Conservation (phyloP, 2,888 invertebrate genomes). For the Diplolepis rosae region DNA sequence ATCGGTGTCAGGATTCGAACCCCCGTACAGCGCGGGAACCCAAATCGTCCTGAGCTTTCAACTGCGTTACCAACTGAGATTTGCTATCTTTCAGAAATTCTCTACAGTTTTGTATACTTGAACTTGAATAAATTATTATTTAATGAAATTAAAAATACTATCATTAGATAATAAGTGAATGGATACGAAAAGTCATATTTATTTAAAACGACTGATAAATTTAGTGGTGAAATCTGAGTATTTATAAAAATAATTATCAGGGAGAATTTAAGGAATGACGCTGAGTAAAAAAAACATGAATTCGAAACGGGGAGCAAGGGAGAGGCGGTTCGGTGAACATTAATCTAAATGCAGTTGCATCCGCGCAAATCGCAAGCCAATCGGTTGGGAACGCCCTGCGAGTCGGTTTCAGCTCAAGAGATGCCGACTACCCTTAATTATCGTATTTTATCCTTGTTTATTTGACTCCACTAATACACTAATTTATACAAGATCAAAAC, state of each 20-base stretch:
- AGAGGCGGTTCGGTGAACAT: slow-evolving; percentile 2
- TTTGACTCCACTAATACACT: neutral
- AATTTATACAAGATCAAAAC: neutral
- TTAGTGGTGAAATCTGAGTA: too few species aligned
- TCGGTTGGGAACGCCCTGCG: slow-evolving; percentile 38
- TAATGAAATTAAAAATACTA: too few species aligned
- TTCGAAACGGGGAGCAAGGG: neutral
- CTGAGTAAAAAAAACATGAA: neutral
- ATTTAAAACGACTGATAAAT: too few species aligned
- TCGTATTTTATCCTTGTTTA: neutral
- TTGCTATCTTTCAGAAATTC: too few species aligned
- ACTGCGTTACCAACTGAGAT: too few species aligned
- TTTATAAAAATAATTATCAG: neutral
- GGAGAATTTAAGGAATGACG: neutral
- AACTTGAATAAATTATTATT: too few species aligned
- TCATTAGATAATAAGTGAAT: too few species aligned
- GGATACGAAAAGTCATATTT: too few species aligned
- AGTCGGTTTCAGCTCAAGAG: slow-evolving; percentile 34
- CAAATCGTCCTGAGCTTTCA: too few species aligned
- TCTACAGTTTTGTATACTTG: too few species aligned
- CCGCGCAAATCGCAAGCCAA: neutral
- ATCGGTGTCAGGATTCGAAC: too few species aligned
- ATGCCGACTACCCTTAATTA: neutral
- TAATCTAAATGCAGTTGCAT: slow-evolving; percentile 7
- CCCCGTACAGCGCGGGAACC: too few species aligned